Conservation (phyloP, 2,888 invertebrate species). For the Eurytoma adleriae region DNA sequence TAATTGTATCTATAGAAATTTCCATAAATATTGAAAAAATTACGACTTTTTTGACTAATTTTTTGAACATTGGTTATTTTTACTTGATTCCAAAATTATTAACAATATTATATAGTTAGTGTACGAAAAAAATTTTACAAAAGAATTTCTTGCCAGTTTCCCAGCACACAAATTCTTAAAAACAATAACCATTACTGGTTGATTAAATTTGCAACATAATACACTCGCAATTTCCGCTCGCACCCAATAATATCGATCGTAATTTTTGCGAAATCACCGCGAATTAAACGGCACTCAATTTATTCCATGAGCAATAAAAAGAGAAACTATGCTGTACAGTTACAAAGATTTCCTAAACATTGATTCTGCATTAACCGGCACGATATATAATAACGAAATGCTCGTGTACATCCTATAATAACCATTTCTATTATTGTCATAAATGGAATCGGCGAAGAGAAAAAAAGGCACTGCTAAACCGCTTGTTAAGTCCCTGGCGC, state of each 20-base stretch:
- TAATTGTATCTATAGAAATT: too few species aligned
- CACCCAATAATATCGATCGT: background rate
- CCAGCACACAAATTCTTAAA: too few species aligned
- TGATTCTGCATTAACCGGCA: slow-evolving; percentile 32
- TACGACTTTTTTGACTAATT: too few species aligned
- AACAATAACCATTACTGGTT: too few species aligned
- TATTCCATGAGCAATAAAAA: background rate
- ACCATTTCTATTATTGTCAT: slow-evolving; percentile 35
- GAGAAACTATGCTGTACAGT: background rate
- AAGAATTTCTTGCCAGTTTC: too few species aligned
- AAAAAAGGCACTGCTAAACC: background rate
- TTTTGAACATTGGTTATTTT: too few species aligned
- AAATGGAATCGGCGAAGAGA: slow-evolving; percentile 1
- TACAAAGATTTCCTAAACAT: background rate
- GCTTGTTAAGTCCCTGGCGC: slow-evolving; percentile 15
- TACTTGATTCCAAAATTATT: too few species aligned
- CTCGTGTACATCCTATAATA: slow-evolving; percentile 14
- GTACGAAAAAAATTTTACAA: too few species aligned
- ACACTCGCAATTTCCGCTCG: background rate
- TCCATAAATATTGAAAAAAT: too few species aligned
- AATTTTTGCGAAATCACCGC: background rate
- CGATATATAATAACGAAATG: slow-evolving; percentile 5
- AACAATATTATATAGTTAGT: too few species aligned
- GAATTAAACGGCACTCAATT: background rate
- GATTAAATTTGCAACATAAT: too few species aligned